Evolutionary conservation across 2,113 vertebrate species (phyloP).

Genomic region (Cathartes aura): DNA sequence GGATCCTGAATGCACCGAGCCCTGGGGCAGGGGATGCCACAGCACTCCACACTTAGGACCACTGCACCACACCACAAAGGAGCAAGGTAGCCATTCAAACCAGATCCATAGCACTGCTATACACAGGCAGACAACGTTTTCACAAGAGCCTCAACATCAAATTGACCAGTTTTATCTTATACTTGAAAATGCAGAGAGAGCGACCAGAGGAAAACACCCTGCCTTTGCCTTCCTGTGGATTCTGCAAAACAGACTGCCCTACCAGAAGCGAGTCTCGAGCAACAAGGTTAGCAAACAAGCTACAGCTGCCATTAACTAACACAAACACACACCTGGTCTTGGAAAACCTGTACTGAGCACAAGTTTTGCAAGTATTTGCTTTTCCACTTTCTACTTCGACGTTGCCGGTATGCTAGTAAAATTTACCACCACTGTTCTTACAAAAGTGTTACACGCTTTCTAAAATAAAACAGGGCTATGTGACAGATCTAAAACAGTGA

Average conservation of each 20-base stretch:
- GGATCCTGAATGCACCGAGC: not conserved
- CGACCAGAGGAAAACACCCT: not conserved
- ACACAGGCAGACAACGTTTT: not conserved
- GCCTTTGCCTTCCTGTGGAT: not conserved
- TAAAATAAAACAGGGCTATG: not conserved
- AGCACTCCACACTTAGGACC: accelerated
- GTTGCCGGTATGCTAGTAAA: not conserved
- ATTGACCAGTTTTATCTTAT: not conserved
- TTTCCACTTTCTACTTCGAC: not conserved
- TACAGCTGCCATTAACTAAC: not conserved
- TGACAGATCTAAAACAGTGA: not conserved
- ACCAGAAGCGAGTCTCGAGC: not conserved
- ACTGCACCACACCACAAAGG: not conserved
- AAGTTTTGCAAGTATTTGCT: not conserved
- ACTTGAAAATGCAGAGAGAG: not conserved
- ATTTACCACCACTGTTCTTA: not conserved
- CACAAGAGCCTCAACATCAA: not conserved
- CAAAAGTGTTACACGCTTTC: not conserved
- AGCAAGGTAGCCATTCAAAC: not conserved
- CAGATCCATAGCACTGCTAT: not conserved
- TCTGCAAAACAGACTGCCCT: not conserved
- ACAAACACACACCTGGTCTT: not conserved
- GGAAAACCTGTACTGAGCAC: not conserved
- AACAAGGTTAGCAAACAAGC: not conserved
- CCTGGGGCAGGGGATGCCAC: not conserved